phyloP scores from a whole-genome alignment of 2,888 invertebrate genomes.

The Steinernema hermaphroditum region DNA sequence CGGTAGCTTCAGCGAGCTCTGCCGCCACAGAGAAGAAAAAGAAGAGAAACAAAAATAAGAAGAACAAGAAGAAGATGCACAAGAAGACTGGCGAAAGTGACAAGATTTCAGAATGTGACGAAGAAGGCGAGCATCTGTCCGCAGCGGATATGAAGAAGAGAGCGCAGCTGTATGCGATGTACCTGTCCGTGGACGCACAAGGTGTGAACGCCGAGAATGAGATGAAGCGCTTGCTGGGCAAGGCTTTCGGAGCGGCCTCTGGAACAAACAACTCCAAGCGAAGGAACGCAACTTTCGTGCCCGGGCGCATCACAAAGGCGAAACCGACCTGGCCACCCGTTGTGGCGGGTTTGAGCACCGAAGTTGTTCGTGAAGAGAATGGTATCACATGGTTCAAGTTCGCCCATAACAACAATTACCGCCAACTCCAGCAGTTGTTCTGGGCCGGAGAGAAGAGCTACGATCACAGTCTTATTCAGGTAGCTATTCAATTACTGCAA shows the following conservation, averaged over 20 bases:
- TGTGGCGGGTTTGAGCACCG: not conserved
- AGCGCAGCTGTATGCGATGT: not conserved
- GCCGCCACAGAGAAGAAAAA: not conserved
- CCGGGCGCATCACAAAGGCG: constrained; percentile 49
- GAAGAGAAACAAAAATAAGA: constrained; percentile 23
- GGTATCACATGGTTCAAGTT: constrained; percentile 41
- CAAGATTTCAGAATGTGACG: constrained; percentile 29
- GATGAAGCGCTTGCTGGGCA: constrained; percentile 50
- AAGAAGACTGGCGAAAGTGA: constrained; percentile 37
- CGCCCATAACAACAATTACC: constrained; percentile 36
- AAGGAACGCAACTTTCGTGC: constrained; percentile 31
- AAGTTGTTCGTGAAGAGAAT: constrained; percentile 16
- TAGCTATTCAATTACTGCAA: not conserved
- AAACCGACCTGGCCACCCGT: constrained; percentile 49
- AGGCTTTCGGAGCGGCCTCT: constrained; percentile 41
- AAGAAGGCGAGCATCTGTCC: constrained; percentile 18
- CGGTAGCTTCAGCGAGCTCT: not conserved
- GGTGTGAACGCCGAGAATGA: constrained; percentile 54
- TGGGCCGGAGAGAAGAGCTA: constrained; percentile 18
- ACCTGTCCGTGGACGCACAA: constrained; percentile 48
- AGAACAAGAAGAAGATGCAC: constrained; percentile 29
- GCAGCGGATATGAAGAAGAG: constrained; percentile 29
- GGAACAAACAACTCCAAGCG: not conserved
- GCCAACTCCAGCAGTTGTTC: constrained; percentile 33
- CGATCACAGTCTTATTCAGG: constrained; percentile 25